Percentiles rank a stretch among this genome's conserved stretches.
These are phyloP conservation scores for Anoplopoma fimbria DNA, from an alignment of 2,113 vertebrate species.

Conservation along the genomic window DNA sequence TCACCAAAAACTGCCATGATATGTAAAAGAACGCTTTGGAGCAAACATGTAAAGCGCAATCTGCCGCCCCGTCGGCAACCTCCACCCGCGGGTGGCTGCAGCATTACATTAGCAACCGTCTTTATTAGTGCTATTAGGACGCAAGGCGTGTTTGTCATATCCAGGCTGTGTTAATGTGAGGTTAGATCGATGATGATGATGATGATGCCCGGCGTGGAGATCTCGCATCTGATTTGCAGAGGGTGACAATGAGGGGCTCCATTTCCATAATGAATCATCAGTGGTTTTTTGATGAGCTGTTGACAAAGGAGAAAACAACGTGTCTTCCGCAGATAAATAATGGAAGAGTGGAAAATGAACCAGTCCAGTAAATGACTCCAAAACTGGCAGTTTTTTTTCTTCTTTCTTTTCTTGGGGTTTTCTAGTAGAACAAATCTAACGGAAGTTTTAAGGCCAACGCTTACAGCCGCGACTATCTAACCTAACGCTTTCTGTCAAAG, in stretches of 20 bases:
- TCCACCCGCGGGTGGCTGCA: conserved; percentile 39
- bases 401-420: neutral
- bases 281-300: conserved; percentile 66
- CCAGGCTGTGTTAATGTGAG: conserved; percentile 69
- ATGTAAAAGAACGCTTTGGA: conserved; percentile 21
- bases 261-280: conserved; percentile 78
- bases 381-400: neutral
- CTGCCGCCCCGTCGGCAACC: conserved; percentile 32
- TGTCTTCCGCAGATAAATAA: conserved; percentile 49
- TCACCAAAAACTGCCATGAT: conserved; percentile 44
- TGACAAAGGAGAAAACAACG: conserved; percentile 73
- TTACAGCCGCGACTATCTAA: conserved; percentile 31
- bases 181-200: conserved; percentile 76
- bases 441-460: conserved; percentile 31
- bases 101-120: conserved; percentile 58
- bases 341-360: conserved; percentile 53
- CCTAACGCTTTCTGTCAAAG: conserved; percentile 51
- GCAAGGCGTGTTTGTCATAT: conserved; percentile 65
- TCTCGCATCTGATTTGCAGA: conserved; percentile 63
- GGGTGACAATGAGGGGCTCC: conserved; percentile 68
- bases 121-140: conserved; percentile 69
- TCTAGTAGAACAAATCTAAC: conserved; percentile 50
- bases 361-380: conserved; percentile 48
- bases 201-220: conserved; percentile 59
- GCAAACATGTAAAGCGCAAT: conserved; percentile 26